Evolutionary conservation across 2,888 invertebrate species (phyloP), one percentile per base, ranked within the genome.

Genomic region (Folsomia candida): DNA sequence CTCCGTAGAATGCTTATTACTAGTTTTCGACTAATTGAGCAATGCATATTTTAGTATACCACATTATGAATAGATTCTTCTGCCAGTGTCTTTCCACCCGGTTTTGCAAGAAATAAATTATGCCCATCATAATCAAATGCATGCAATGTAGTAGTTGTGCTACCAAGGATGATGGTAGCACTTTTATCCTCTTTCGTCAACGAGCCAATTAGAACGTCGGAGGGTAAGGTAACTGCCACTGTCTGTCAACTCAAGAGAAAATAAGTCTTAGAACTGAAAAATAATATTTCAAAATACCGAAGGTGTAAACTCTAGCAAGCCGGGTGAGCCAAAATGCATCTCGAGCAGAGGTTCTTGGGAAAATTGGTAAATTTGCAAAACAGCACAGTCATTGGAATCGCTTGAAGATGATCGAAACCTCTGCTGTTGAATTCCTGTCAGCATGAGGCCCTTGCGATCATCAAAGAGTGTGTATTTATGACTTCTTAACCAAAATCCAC

Each of bases 61-160:
- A 75, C 63, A 63, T 70, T 66, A 29, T 75, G 75, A 26, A 70
- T 69, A 27, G 72, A 69, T 51, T 75, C 75, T 70, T 71, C 72
- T 68, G 72, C 67, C 2, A 67, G 65, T 22, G 72, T 70, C 4
- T 64, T 68, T 47, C 75, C 75, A 24, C 64, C 64, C 25, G 69
- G 72, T 25, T 75, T 69, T 2, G 72, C 68, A 22, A 63, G 66
- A 57, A 72, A 61, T 22, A 68, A 66, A 25, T 72, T 37, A 29
- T 72, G 72, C 11, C 72, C 72, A 6, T 65, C 66, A 1, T 64
- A 67, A 60, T 75, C 72, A 63, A 72, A 72, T 24, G 70, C 57
- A 51, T 68, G 37, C 1, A 75, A 27, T 18, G 66, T 68, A 51
- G 60, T 72, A 0, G 70, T 68, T 4, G 72, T 70, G 20, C 68